Evolutionary conservation across 2,888 invertebrate genomes (phyloP).

Genomic region (Cataglyphis albicans): DNA sequence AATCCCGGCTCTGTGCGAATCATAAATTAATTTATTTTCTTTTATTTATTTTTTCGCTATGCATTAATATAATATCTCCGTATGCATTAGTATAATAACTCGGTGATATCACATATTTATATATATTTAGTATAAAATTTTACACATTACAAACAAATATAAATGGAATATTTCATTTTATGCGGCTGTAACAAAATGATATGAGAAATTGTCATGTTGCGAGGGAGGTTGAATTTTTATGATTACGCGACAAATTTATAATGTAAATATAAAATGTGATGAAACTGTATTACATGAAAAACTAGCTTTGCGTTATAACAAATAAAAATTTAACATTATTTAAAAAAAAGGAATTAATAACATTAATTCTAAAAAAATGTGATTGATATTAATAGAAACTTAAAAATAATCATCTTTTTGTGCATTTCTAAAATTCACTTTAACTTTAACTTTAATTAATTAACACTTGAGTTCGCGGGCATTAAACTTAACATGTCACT

Average conservation of each 20-base stretch:
- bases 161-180: constrained; percentile 16
- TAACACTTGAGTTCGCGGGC: background rate
- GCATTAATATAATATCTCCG: background rate
- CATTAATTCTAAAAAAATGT: background rate
- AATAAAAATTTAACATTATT: constrained; percentile 5
- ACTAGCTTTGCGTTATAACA: background rate
- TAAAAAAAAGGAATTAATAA: background rate
- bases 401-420: background rate
- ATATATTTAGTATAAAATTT: constrained; percentile 9
- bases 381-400: background rate
- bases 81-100: background rate
- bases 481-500: constrained; percentile 7
- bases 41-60: background rate
- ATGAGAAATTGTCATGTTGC: background rate
- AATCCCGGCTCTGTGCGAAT: background rate
- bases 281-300: background rate
- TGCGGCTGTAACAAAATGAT: background rate
- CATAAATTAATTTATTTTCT: constrained; percentile 22
- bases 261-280: background rate
- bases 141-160: constrained; percentile 13
- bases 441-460: background rate
- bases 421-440: constrained; percentile 18
- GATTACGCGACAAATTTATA: background rate
- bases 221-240: background rate
- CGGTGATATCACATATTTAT: constrained; percentile 10